Percentiles rank a stretch among this genome's conserved stretches.
Evolutionary conservation across 2,113 vertebrate species (phyloP).

Genomic region (Toxostoma redivivum): DNA sequence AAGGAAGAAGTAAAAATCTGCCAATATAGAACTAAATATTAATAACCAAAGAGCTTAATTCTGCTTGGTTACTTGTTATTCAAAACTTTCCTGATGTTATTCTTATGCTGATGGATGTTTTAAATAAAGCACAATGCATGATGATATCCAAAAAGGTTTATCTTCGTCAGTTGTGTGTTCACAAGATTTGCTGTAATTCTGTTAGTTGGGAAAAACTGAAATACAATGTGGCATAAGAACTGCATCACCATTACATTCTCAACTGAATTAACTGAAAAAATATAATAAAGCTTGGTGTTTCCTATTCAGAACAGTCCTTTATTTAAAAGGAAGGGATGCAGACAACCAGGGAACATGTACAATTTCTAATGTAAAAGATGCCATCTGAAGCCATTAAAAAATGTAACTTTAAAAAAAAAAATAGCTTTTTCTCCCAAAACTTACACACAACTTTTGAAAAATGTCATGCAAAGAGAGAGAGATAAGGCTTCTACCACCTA

Average conservation of each 20-base stretch:
- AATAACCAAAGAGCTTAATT: background rate
- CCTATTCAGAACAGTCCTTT: background rate
- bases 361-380: background rate
- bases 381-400: background rate
- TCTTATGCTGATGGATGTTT: background rate
- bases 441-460: background rate
- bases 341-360: background rate
- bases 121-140: background rate
- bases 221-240: background rate
- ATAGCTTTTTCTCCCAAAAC: background rate
- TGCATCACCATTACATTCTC: background rate
- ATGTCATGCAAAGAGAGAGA: background rate
- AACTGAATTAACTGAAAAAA: background rate
- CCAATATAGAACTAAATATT: background rate
- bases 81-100: background rate
- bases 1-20: background rate
- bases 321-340: background rate
- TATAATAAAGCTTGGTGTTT: background rate
- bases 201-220: background rate
- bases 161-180: background rate
- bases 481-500: background rate
- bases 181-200: background rate
- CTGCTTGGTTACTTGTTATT: background rate
- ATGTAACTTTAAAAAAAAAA: background rate
- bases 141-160: background rate